Conservation (phyloP, 2,888 invertebrate genomes). For the Ophraella communa region DNA sequence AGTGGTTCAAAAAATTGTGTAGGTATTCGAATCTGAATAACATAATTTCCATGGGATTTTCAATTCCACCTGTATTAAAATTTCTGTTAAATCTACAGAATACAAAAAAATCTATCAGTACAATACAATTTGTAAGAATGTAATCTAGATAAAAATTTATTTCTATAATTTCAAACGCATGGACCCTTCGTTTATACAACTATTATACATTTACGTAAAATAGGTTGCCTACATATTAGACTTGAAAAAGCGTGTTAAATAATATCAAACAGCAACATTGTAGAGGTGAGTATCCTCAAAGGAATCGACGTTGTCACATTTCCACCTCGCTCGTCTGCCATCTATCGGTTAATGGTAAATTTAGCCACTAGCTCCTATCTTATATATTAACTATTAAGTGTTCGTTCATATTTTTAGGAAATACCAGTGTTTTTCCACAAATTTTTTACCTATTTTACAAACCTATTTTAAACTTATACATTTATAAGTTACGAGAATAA, state of each 20-base stretch:
- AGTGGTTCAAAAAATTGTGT: background rate
- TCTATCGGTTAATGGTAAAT: constrained; percentile 12
- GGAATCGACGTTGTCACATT: constrained; percentile 8
- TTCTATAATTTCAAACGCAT: too few relatives aligned
- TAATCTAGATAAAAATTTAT: too few relatives aligned
- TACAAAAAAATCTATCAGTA: too few relatives aligned
- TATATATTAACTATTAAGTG: background rate
- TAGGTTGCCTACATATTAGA: background rate
- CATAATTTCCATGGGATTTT: too few relatives aligned
- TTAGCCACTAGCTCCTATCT: background rate
- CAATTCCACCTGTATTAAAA: too few relatives aligned
- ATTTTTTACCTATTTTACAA: background rate
- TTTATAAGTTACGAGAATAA: background rate
- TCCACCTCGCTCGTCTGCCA: background rate
- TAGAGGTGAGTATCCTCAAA: background rate
- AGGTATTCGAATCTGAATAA: too few relatives aligned
- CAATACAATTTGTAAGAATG: too few relatives aligned
- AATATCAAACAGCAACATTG: background rate
- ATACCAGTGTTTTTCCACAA: background rate
- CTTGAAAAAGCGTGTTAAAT: background rate
- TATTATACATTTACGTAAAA: background rate
- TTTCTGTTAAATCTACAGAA: too few relatives aligned
- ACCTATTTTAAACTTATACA: background rate
- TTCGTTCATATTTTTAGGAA: background rate
- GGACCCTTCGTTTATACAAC: background rate